Evolutionary conservation across 2,888 invertebrate genomes (phyloP).

Genomic region (Epirrhoe alternata): DNA sequence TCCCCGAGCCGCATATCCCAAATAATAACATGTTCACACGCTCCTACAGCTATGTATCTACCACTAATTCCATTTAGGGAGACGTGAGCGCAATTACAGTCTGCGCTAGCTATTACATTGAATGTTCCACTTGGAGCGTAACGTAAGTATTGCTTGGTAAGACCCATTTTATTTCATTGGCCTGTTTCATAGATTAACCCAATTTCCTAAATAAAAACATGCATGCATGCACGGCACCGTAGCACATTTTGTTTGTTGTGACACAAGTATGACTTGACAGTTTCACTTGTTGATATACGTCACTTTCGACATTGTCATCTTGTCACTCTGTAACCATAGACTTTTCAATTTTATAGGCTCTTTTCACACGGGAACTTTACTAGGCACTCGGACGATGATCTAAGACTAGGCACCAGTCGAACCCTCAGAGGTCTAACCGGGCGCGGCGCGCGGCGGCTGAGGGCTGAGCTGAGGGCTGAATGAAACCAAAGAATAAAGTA

Average conservation of each 20-base stretch:
- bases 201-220: conserved; percentile 2
- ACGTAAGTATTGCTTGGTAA: conserved; percentile 97
- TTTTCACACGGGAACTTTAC: background rate
- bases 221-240: background rate
- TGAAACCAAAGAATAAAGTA: too few species aligned
- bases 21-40: conserved; percentile 96
- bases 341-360: background rate
- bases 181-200: conserved; percentile 34
- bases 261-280: conserved; percentile 28
- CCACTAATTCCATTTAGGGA: conserved; percentile 91
- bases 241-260: conserved; percentile 52
- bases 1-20: conserved; percentile 96
- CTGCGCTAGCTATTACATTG: conserved; percentile 93
- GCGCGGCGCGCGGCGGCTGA: too few species aligned
- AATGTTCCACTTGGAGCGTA: conserved; percentile 93
- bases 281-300: background rate
- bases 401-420: too few species aligned
- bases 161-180: conserved; percentile 86
- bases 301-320: background rate
- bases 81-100: conserved; percentile 93
- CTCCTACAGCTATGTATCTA: conserved; percentile 95
- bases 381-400: too few species aligned
- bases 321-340: background rate
- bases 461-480: too few species aligned
- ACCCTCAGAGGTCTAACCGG: too few species aligned